Evolutionary conservation across 2,797 vertebrate genomes (phyloP), one percentile per base, ranked within the genome.

Genomic region (Rhinoraja longicauda): DNA sequence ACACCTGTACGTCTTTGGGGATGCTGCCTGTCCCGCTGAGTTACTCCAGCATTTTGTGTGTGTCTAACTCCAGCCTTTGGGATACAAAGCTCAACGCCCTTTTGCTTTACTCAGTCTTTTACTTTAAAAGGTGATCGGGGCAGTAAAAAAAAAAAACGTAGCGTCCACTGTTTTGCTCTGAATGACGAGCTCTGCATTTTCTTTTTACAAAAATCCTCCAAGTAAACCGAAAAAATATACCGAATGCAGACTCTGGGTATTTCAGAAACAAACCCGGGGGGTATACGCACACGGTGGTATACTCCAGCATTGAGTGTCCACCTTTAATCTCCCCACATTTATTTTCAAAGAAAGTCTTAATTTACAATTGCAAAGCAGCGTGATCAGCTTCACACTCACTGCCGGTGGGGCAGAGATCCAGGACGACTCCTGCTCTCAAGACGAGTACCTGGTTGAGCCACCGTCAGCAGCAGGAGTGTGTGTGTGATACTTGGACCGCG

Each of bases 311-410:
- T n/a, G n/a, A n/a, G n/a, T n/a, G n/a, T n/a, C n/a, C n/a, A n/a
- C n/a, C n/a, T n/a, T n/a, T n/a, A n/a, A n/a, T 45, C 45, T n/a
- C 21, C 84, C 84, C 84, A 88, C 84, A 88, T 88, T 88, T 88
- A 88, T 88, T 88, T 88, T n/a, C 53, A 84, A 82, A n/a, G 88
- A 88, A 88, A 67, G 15, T 88, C 59, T 32, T 88, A 88, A 88
- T 64, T 36, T 88, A 88, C 84, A 88, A 29, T 36, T 67, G n/a
- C 29, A 26, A 88, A n/a, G 84, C 64, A 67, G 84, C 84, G 88
- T 88, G 84, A 64, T 88, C 84, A 88, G 84, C 84, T 67, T 67
- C 59, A 64, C 8, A 88, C 10, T 64, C n/a, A 36, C 84, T 67
- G 62, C 62, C n/a, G 32, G 19, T 15, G n/a, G 15, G 67, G n/a